Evolutionary conservation across 2,888 invertebrate genomes (phyloP), one percentile per base, ranked within the genome.

Genomic region (Lordiphosa andalusiaca): DNA sequence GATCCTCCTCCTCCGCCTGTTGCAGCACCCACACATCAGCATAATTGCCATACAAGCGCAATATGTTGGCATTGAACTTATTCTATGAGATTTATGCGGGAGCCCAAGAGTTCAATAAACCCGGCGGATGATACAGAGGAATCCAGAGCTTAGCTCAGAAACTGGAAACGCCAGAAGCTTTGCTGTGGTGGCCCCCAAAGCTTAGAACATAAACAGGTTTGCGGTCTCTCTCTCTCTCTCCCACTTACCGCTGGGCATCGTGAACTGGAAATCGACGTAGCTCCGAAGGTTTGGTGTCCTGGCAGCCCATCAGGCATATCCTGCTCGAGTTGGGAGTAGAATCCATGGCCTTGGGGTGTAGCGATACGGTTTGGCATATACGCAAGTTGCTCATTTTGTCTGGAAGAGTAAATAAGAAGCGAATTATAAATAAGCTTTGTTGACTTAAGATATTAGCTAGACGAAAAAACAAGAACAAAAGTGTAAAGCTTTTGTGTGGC

Each of bases 31-130:
- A 54, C 38, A 49, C 52, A 55, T 35, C 48, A 57, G 60, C 65
- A 73, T 80, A 80, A 80, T 83, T 73, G 71, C 73, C 61, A 58
- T 49, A 59, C 53, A 62, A 60, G 56, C 59, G 60, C 62, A 55
- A 49, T 44, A 49, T 44, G 49, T 55, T 87, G 87, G 87, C 87
- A 87, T 86, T 87, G 88, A 87, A 84, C 84, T 73, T 74, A 72
- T 78, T 70, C 85, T 72, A 76, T 82, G 80, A 76, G 73, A 75
- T 68, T 77, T 73, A 71, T 67, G 76, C 83, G 80, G 73, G 63
- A 66, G 66, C 70, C 70, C 35, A 40, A 56, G 25, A 75, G 86
- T 87, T 87, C 88, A 86, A 80, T 55, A 75, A 80, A 87, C 88
- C 86, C 16, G 38, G 56, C 19, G 19, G 19, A 19, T 19, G 19